Percentiles rank a stretch among this genome's conserved stretches.
phyloP scores from a whole-genome alignment of 2,113 vertebrate species.

The Grantiella picta region DNA sequence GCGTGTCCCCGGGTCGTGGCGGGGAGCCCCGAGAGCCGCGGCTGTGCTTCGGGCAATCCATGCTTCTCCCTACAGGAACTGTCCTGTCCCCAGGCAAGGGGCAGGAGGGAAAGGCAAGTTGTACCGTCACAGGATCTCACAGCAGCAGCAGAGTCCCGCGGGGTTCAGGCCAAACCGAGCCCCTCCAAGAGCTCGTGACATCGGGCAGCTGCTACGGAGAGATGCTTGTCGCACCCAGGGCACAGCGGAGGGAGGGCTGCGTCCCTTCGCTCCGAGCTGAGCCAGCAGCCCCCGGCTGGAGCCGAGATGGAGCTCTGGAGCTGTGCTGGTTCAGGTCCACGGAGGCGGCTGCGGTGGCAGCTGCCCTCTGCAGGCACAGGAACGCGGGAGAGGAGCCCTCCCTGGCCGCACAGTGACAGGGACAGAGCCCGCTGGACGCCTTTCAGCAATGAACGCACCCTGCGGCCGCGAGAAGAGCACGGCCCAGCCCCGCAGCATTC shows the following conservation, averaged over 20 bases:
- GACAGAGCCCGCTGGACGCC: accelerated
- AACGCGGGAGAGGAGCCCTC: not conserved
- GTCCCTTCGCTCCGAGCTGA: accelerated
- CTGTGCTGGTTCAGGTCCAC: accelerated
- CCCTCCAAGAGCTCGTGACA: accelerated
- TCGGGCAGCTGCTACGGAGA: not conserved
- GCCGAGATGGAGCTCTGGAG: not conserved
- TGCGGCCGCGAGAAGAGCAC: not conserved
- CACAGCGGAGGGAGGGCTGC: not conserved
- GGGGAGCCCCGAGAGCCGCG: not conserved
- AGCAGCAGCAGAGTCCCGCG: not conserved
- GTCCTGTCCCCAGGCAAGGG: not conserved
- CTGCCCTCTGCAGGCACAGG: not conserved
- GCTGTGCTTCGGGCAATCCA: not conserved
- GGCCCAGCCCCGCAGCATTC: not conserved
- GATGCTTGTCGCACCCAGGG: accelerated
- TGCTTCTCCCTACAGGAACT: not conserved
- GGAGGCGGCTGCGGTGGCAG: not conserved
- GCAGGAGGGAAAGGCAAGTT: too few relatives aligned
- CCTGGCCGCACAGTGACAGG: accelerated
- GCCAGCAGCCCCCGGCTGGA: accelerated
- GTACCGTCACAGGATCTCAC: not conserved
- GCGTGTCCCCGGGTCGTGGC: accelerated
- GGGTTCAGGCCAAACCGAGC: not conserved
- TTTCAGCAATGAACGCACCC: not conserved